Percentiles rank a stretch among this genome's conserved stretches.
Evolutionary conservation across 2,113 vertebrate species (phyloP).

Genomic region (Callospermophilus lateralis): DNA sequence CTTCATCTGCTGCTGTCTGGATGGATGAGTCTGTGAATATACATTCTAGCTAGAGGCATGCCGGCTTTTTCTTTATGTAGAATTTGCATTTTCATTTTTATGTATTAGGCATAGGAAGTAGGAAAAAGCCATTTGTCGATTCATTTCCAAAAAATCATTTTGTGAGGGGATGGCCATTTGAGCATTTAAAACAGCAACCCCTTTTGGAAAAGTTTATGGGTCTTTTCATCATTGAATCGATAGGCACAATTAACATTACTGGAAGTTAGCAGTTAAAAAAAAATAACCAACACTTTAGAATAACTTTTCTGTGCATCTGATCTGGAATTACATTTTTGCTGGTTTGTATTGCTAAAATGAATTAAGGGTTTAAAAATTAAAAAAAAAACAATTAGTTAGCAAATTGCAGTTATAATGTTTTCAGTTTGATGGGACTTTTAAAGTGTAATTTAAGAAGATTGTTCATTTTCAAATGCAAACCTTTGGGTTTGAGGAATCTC

Average conservation of each 20-base stretch:
- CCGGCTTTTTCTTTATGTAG: slow-evolving; percentile 66
- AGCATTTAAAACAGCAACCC: slow-evolving; percentile 56
- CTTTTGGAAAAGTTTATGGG: slow-evolving; percentile 46
- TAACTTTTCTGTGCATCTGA: slow-evolving; percentile 51
- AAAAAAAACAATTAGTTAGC: not conserved
- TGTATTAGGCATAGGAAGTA: slow-evolving; percentile 45
- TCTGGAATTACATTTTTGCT: slow-evolving; percentile 29
- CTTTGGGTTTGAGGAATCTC: slow-evolving; percentile 39
- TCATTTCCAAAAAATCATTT: slow-evolving; percentile 36
- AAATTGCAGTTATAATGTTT: slow-evolving; percentile 53
- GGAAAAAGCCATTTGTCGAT: slow-evolving; percentile 46
- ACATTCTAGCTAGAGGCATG: slow-evolving; percentile 67
- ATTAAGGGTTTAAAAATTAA: slow-evolving; percentile 29
- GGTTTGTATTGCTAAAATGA: slow-evolving; percentile 49
- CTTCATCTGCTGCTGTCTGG: slow-evolving; percentile 64
- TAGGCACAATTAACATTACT: slow-evolving; percentile 60
- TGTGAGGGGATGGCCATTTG: slow-evolving; percentile 60
- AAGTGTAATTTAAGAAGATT: slow-evolving; percentile 42
- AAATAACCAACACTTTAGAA: slow-evolving; percentile 55
- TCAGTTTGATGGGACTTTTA: slow-evolving; percentile 44
- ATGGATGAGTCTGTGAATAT: slow-evolving; percentile 67
- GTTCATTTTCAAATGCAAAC: slow-evolving; percentile 64
- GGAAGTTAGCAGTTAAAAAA: slow-evolving; percentile 28
- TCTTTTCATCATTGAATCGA: slow-evolving; percentile 53
- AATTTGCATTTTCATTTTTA: slow-evolving; percentile 74